Percentiles rank a stretch among this genome's conserved stretches.
Conservation (phyloP, 2,888 invertebrate genomes). For the Spicauda simplicius region DNA sequence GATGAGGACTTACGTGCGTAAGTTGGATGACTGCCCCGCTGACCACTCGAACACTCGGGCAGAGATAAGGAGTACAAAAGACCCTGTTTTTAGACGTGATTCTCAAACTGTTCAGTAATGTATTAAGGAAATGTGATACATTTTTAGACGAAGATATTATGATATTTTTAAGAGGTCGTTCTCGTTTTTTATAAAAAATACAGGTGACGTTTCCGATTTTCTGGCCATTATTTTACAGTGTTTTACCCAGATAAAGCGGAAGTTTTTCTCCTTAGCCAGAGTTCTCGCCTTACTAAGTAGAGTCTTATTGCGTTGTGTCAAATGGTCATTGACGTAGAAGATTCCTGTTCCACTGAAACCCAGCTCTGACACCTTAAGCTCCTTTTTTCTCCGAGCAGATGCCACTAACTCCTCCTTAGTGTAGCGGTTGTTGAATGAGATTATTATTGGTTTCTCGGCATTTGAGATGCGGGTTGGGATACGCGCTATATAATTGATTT, state of each 20-base stretch:
- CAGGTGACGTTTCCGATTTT: constrained; percentile 39
- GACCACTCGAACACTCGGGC: not conserved
- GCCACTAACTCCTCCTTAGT: constrained; percentile 39
- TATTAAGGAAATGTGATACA: not conserved
- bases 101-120: constrained; percentile 22
- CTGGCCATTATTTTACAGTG: constrained; percentile 42
- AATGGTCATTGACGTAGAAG: constrained; percentile 39
- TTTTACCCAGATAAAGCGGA: constrained; percentile 41
- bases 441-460: constrained; percentile 36
- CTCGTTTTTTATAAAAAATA: constrained; percentile 38
- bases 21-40: constrained; percentile 1
- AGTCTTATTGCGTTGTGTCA: constrained; percentile 34
- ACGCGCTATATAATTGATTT: constrained; percentile 41
- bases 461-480: constrained; percentile 39
- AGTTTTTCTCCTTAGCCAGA: constrained; percentile 33
- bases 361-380: constrained; percentile 21
- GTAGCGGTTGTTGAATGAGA: constrained; percentile 38
- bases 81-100: not conserved
- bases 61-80: not conserved
- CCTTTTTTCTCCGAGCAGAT: constrained; percentile 18
- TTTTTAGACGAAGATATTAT: not conserved
- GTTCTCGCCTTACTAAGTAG: constrained; percentile 33
- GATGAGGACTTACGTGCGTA: not conserved
- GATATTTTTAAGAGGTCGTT: constrained; percentile 34
- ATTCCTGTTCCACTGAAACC: constrained; percentile 25